Conservation (phyloP, 2,797 vertebrate genomes). For the Crypturellus tataupa region DNA sequence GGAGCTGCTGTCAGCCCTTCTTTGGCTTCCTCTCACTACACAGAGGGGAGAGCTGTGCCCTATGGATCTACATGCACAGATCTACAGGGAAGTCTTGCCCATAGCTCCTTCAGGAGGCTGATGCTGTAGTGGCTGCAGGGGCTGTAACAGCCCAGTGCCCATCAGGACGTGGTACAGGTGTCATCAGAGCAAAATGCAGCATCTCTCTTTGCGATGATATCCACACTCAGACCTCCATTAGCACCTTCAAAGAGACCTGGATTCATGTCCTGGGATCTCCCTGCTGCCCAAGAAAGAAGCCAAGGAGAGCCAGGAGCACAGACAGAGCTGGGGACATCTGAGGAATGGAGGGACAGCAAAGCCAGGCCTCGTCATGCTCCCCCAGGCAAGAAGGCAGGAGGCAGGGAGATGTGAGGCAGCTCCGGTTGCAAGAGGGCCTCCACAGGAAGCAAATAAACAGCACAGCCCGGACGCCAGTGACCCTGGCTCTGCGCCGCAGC, state of each 20-base stretch:
- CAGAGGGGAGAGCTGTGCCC: too few relatives aligned
- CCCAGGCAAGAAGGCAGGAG: neutral
- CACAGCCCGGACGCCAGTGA: neutral
- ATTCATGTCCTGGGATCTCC: neutral
- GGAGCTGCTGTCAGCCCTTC: too few relatives aligned
- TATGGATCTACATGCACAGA: too few relatives aligned
- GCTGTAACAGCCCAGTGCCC: too few relatives aligned
- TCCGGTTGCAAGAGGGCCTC: neutral
- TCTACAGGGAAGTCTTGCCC: too few relatives aligned
- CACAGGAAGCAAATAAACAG: neutral
- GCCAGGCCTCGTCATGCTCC: neutral
- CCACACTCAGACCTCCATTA: neutral
- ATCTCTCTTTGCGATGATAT: too few relatives aligned
- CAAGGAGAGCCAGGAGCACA: neutral
- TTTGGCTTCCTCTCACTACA: too few relatives aligned
- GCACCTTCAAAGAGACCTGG: neutral
- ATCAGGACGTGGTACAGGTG: too few relatives aligned
- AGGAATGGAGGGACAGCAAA: neutral
- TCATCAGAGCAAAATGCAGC: too few relatives aligned
- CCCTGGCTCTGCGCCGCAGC: neutral
- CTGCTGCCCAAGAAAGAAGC: neutral
- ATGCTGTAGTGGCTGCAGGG: too few relatives aligned
- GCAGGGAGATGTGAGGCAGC: fast-evolving
- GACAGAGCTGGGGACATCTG: neutral
- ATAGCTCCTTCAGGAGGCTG: too few relatives aligned